phyloP scores from a whole-genome alignment of 2,113 vertebrate species.

The Rostratula benghalensis region DNA sequence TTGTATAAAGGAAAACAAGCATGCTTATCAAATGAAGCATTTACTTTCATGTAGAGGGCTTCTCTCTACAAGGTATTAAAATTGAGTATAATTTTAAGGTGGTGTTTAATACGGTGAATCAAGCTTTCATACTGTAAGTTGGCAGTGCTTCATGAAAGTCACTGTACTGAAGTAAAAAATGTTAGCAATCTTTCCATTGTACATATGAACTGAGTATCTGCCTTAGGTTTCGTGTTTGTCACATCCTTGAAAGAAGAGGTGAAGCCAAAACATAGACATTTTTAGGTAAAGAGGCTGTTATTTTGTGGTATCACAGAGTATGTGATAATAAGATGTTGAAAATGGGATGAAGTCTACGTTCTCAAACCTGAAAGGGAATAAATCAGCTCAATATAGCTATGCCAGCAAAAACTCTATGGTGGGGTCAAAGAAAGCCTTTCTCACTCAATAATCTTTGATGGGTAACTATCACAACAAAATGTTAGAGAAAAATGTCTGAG shows the following conservation, averaged over 20 bases:
- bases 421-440: neutral
- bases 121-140: neutral
- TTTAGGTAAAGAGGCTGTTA: neutral
- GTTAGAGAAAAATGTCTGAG: neutral
- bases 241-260: neutral
- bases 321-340: neutral
- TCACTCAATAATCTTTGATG: neutral
- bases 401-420: neutral
- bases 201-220: neutral
- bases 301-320: neutral
- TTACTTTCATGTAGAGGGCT: neutral
- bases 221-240: neutral
- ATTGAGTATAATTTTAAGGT: neutral
- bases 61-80: neutral
- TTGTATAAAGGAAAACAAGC: neutral
- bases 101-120: neutral
- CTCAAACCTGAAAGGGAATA: neutral
- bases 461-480: neutral
- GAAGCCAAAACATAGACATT: neutral
- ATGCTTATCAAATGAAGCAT: neutral
- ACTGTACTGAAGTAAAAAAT: neutral
- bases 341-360: neutral
- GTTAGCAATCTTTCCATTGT: neutral
- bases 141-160: neutral
- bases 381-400: neutral